These are phyloP conservation scores for Sinocyclocheilus anshuiensis DNA, from an alignment of 2,113 vertebrate genomes.

Conservation along the genomic window DNA sequence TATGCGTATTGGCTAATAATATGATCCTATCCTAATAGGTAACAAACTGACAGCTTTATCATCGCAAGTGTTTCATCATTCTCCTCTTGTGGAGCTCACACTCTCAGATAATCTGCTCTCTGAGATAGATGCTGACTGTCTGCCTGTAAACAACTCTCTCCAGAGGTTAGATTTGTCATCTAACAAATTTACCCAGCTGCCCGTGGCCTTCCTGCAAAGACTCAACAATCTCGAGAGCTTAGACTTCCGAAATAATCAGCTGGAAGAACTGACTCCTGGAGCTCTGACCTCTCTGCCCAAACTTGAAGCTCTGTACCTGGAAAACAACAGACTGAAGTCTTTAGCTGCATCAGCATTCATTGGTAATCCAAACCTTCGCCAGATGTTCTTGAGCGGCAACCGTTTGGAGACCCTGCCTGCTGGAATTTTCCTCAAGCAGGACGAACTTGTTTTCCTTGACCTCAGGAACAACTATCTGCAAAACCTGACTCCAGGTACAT, in stretches of 20 bases:
- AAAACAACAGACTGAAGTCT: conserved; percentile 10
- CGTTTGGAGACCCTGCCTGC: not conserved
- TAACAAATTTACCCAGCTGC: conserved; percentile 19
- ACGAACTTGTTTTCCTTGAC: conserved; percentile 20
- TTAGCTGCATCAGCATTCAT: not conserved
- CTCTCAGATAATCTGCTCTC: not conserved
- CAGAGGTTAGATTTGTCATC: conserved; percentile 21
- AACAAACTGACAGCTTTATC: conserved; percentile 27
- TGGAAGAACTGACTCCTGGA: conserved; percentile 8
- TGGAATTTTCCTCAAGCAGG: conserved; percentile 5
- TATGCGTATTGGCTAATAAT: not conserved
- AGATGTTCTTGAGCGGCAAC: conserved; percentile 9
- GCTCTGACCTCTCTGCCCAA: not conserved
- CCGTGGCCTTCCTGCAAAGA: conserved; percentile 2
- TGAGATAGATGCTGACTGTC: not conserved
- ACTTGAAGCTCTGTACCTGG: conserved; percentile 21
- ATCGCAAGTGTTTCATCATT: conserved; percentile 8
- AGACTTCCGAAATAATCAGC: not conserved
- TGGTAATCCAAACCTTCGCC: conserved; percentile 5
- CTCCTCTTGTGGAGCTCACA: conserved; percentile 25
- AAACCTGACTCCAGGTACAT: not conserved
- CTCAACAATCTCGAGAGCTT: not conserved
- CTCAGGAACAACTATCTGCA: not conserved
- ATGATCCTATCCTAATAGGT: not conserved
- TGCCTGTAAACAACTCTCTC: conserved; percentile 12